Conservation (phyloP, 2,113 vertebrate species). For the Perca fluviatilis region DNA sequence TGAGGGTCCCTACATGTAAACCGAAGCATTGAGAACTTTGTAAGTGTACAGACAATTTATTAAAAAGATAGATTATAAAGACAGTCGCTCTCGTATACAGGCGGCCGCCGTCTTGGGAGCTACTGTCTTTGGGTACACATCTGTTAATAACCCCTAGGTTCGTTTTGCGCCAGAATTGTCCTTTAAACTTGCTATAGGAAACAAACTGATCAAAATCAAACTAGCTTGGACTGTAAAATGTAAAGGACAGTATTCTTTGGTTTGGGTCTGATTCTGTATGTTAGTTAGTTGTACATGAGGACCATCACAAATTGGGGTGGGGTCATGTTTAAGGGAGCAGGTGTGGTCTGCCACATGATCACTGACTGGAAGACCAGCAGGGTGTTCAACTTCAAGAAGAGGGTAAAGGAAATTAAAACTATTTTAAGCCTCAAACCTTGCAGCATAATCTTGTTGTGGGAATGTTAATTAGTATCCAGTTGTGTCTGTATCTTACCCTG, state of each 20-base stretch:
- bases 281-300: neutral
- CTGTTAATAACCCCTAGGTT: too few species aligned
- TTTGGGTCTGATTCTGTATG: neutral
- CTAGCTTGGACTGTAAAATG: neutral
- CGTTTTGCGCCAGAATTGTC: too few species aligned
- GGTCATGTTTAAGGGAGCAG: neutral
- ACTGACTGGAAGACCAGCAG: neutral
- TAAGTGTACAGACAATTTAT: too few species aligned
- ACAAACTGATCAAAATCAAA: neutral
- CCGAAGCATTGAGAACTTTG: too few species aligned
- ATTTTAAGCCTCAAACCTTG: neutral
- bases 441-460: neutral
- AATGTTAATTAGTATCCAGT: neutral
- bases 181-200: neutral
- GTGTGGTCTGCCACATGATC: neutral
- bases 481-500: conserved; percentile 85
- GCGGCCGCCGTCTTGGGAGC: too few species aligned
- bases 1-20: too few species aligned
- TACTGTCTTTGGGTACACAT: too few species aligned
- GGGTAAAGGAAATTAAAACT: neutral
- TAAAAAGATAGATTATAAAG: too few species aligned
- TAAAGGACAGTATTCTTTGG: too few species aligned
- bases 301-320: too few species aligned
- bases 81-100: too few species aligned
- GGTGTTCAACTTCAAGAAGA: neutral